These are phyloP conservation scores for Drosophila elegans DNA, from an alignment of 1,140 invertebrate genomes.

Conservation along the genomic window DNA sequence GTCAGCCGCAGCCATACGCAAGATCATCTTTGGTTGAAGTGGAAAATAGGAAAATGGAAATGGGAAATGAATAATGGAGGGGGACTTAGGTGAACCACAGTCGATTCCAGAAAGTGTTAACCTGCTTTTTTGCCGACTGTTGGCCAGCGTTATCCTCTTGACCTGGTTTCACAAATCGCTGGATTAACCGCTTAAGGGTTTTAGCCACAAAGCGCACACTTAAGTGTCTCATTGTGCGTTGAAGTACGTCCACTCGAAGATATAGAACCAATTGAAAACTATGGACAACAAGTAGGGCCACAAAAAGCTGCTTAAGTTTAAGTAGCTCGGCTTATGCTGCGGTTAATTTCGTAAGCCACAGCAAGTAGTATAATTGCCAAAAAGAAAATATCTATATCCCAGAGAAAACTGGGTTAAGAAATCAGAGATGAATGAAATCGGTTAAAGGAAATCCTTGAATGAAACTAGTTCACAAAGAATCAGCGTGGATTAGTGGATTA, in stretches of 20 bases:
- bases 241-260: constrained; percentile 64
- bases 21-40: constrained; percentile 27
- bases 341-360: constrained; percentile 26
- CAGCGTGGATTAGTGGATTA: constrained; percentile 15
- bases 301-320: constrained; percentile 29
- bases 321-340: constrained; percentile 38
- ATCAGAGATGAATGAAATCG: constrained; percentile 45
- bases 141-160: constrained; percentile 13
- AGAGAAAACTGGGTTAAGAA: constrained; percentile 13
- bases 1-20: constrained; percentile 16
- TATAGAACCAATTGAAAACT: neutral
- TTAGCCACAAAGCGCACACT: constrained; percentile 64
- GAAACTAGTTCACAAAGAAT: neutral
- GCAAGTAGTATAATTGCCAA: constrained; percentile 8
- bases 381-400: constrained; percentile 16
- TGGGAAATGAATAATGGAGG: neutral
- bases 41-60: neutral
- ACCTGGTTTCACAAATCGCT: constrained; percentile 15
- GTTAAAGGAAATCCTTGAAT: neutral
- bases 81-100: constrained; percentile 58
- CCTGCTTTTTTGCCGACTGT: constrained; percentile 8
- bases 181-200: constrained; percentile 55
- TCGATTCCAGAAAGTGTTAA: constrained; percentile 67
- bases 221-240: constrained; percentile 66
- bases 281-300: neutral